Base-by-base conservation (phyloP, 2,888 invertebrate species). In the Rhopalosiphum nymphaeae region DNA sequence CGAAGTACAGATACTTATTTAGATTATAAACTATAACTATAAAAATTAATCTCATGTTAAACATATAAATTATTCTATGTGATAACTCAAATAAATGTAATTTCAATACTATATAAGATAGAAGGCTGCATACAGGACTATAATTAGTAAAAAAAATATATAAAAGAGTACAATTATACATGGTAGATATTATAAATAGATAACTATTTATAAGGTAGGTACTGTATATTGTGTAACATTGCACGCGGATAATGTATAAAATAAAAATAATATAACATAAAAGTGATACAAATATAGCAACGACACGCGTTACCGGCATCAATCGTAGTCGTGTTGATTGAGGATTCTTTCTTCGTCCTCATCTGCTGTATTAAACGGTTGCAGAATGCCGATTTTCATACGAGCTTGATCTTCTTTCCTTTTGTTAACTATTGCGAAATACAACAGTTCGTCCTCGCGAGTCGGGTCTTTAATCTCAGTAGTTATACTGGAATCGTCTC, bases 391-490 rank as follows among this genome's bases (percentile, higher is more conserved):
- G 21, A 16, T 46, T 67, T 61, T n/a, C 84, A 5, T 84, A 7
- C 21, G 21, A n/a, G 26, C 3, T 4, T 2, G 78, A 36, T 29
- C 42, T 13, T 89, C 49, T n/a, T n/a, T 67, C 46, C 21, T 53
- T 1, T 53, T 29, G 42, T 56, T n/a, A 16, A 53, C 61, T 78
- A 29, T 21, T 44, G 42, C 21, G 3, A 53, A 11, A 56, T 56
- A 89, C 10, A 1, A 1, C 16, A 46, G 3, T 57, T 93, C 93
- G 0, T 93, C 93, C 1, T 29, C 86, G 21, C 13, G 3, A 11
- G 94, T 94, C 1, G 94, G 94, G 3, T 94, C 94, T n/a, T 29
- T 13, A 3, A n/a, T 49, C 53, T 94, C 93, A 3, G n/a, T 44
- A 2, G 21, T 85, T 13, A 46, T 57, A 9, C 25, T 26, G 1